These are phyloP conservation scores for Oreochromis aureus DNA, from an alignment of 2,113 vertebrate species.

Conservation along the genomic window DNA sequence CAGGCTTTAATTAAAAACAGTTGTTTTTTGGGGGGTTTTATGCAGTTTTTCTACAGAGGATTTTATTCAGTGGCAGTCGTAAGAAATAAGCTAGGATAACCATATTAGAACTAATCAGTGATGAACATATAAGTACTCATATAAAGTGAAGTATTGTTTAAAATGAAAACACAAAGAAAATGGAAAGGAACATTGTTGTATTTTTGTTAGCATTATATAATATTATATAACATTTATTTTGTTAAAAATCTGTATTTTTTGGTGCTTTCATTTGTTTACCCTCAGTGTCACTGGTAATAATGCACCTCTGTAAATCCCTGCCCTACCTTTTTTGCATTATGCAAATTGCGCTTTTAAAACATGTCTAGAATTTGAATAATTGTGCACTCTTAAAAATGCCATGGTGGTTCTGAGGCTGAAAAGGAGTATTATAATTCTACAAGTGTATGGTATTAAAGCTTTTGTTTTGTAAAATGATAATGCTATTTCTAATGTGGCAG, in stretches of 20 bases:
- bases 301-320: background rate
- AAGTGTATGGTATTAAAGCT: background rate
- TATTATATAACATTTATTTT: background rate
- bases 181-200: background rate
- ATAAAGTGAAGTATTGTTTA: background rate
- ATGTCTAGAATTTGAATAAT: background rate
- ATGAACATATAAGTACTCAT: background rate
- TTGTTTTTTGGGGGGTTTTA: background rate
- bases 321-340: background rate
- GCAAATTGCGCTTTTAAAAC: background rate
- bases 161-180: background rate
- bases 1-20: slow-evolving; percentile 40
- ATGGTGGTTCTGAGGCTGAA: background rate
- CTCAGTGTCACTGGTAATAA: background rate
- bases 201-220: background rate
- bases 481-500: slow-evolving; percentile 8
- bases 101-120: background rate
- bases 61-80: slow-evolving; percentile 44
- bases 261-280: background rate
- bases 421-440: background rate
- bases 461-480: slow-evolving; percentile 8
- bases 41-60: slow-evolving; percentile 25
- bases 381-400: background rate
- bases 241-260: background rate
- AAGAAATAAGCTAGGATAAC: slow-evolving; percentile 32